These are phyloP conservation scores for Lepisosteus osseus DNA, from an alignment of 2,113 vertebrate genomes.

Conservation along the genomic window DNA sequence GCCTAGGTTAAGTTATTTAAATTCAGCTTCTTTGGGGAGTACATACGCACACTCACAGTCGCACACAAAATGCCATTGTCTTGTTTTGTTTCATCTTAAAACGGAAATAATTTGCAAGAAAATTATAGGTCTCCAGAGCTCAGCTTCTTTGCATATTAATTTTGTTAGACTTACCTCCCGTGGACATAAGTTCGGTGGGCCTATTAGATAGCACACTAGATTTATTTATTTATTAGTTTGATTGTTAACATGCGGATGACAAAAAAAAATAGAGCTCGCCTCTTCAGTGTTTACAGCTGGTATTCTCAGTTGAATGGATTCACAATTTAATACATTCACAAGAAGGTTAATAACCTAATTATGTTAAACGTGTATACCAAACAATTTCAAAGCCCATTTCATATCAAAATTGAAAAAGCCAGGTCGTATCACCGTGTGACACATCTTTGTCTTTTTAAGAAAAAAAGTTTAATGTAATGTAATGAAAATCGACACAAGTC, in stretches of 20 bases:
- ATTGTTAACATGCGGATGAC: conserved; percentile 26
- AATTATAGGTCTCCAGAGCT: conserved; percentile 93
- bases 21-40: conserved; percentile 76
- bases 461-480: too few relatives aligned
- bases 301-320: too few relatives aligned
- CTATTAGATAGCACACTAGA: conserved; percentile 83
- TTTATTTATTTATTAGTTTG: conserved; percentile 52
- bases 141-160: conserved; percentile 98
- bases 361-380: too few relatives aligned
- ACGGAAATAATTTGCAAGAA: conserved; percentile 91
- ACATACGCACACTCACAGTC: conserved; percentile 44
- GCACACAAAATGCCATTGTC: conserved; percentile 78
- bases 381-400: too few relatives aligned
- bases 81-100: conserved; percentile 88
- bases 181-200: conserved; percentile 82
- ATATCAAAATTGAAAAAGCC: too few relatives aligned
- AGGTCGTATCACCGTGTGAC: too few relatives aligned
- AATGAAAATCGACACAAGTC: too few relatives aligned
- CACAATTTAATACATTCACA: too few relatives aligned
- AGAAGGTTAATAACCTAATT: too few relatives aligned
- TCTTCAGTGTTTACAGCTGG: too few relatives aligned
- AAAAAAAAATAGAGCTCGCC: background rate
- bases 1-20: conserved; percentile 85
- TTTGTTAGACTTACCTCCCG: conserved; percentile 97
- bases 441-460: too few relatives aligned